phyloP scores from a whole-genome alignment of 2,797 vertebrate species.

The Acridotheres tristis region DNA sequence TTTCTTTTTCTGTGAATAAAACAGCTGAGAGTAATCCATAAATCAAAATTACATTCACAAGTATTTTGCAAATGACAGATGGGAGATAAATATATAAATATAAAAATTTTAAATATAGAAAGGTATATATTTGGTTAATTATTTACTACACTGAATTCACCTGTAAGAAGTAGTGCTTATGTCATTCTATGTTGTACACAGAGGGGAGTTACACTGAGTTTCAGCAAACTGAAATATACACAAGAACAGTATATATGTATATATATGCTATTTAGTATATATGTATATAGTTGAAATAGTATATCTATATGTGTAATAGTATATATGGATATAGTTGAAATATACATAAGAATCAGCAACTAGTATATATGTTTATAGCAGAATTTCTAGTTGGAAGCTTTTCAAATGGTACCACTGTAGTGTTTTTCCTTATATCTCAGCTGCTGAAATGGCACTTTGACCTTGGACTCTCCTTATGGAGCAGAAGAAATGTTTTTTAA shows the following conservation, averaged over 20 bases:
- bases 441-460: background rate
- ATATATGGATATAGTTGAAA: background rate
- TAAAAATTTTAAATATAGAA: background rate
- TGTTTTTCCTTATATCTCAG: background rate
- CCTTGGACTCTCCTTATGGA: background rate
- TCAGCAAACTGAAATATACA: background rate
- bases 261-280: no score
- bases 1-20: background rate
- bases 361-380: background rate
- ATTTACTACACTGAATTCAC: background rate
- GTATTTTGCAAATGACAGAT: background rate
- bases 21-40: background rate
- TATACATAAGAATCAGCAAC: background rate
- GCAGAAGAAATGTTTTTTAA: background rate
- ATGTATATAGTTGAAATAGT: no score
- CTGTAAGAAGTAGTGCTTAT: background rate
- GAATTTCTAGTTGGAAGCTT: background rate
- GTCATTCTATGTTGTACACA: background rate
- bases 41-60: background rate
- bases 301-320: no score
- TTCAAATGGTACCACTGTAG: background rate
- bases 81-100: background rate
- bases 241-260: no score
- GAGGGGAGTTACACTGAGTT: background rate
- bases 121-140: background rate